Conservation (phyloP, 1,140 invertebrate genomes). For the Eupristina koningsbergeri region DNA sequence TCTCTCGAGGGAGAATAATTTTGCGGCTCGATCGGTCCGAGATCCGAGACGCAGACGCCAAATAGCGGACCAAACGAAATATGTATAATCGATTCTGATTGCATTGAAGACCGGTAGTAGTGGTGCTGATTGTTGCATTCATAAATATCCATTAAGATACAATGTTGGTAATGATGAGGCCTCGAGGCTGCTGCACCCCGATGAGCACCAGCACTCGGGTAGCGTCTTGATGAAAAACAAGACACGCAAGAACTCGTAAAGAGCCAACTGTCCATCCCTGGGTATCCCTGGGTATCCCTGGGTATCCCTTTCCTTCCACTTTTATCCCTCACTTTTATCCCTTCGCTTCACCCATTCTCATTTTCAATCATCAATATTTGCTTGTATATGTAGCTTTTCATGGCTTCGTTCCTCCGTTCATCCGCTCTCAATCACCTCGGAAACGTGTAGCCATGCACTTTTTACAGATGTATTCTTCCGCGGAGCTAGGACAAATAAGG, state of each 20-base stretch:
- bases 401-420: background rate
- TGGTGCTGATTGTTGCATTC: conserved; percentile 73
- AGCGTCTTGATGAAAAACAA: conserved; percentile 47
- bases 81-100: conserved; percentile 72
- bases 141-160: conserved; percentile 74
- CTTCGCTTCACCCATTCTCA: background rate
- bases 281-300: too few species aligned
- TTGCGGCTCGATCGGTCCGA: background rate
- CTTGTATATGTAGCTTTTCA: background rate
- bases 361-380: background rate
- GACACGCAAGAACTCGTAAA: background rate
- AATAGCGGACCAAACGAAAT: conserved; percentile 2
- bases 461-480: background rate
- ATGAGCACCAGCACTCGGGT: conserved; percentile 52
- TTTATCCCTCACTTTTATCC: background rate
- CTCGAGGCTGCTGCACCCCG: conserved; percentile 70
- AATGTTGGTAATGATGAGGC: conserved; percentile 72
- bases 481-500: background rate
- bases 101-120: conserved; percentile 73
- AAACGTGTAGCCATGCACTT: background rate
- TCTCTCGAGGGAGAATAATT: background rate
- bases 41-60: background rate
- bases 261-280: background rate
- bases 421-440: background rate
- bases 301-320: background rate